A percentile compares a stretch with the other conserved stretches of the same genome.
Evolutionary conservation across 2,888 invertebrate species (phyloP).

Genomic region (Heliothis peltigera): DNA sequence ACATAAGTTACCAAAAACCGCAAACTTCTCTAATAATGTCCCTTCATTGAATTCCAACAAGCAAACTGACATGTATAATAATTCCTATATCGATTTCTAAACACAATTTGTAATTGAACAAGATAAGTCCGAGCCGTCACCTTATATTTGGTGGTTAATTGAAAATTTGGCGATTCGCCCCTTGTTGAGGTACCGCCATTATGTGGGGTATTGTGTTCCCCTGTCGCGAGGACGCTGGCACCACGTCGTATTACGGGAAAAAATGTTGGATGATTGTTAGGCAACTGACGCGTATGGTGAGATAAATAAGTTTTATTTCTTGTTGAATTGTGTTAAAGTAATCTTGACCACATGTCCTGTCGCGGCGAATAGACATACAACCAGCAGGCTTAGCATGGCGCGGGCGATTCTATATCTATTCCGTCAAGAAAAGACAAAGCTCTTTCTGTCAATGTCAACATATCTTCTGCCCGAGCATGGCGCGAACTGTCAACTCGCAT

Average conservation of each 20-base stretch:
- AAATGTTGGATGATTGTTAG: constrained; percentile 15
- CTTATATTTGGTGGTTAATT: constrained; percentile 56
- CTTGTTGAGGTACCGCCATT: constrained; percentile 45
- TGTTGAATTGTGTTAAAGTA: no score
- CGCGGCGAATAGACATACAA: no score
- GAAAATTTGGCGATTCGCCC: constrained; percentile 57
- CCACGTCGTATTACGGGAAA: constrained; percentile 24
- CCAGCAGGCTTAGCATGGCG: no score
- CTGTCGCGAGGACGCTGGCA: constrained; percentile 23
- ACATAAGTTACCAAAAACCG: constrained; percentile 4
- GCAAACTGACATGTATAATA: constrained; percentile 17
- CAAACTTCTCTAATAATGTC: constrained; percentile 1
- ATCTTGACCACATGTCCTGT: no score
- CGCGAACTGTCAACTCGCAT: no score
- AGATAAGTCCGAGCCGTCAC: constrained; percentile 37
- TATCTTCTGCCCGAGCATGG: no score
- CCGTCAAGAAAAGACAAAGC: no score
- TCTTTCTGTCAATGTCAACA: no score
- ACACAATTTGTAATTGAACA: constrained; percentile 51
- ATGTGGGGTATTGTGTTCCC: constrained; percentile 54
- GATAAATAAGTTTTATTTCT: no score
- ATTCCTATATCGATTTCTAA: constrained; percentile 25
- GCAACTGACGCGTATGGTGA: constrained; percentile 10
- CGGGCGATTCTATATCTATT: no score
- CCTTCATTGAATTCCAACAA: constrained; percentile 18